Conservation (phyloP, 2,888 invertebrate species). For the Cephus sareptanus region DNA sequence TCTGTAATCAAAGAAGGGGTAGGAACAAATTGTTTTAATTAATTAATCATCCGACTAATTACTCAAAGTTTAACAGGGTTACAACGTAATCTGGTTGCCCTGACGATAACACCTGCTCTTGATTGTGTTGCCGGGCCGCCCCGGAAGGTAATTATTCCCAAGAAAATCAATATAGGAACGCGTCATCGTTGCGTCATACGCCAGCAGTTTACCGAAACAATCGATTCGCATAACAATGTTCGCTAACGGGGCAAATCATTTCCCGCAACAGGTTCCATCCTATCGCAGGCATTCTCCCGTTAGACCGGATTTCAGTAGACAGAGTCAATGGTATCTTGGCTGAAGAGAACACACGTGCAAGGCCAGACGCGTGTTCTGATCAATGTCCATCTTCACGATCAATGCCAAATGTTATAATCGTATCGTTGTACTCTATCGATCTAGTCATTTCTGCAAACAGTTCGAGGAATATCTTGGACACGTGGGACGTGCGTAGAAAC, state of each 20-base stretch:
- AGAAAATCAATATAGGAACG: background rate
- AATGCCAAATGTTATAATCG: background rate
- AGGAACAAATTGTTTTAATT: conserved; percentile 7
- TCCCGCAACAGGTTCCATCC: background rate
- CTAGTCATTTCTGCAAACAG: background rate
- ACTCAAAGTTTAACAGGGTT: background rate
- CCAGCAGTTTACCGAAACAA: background rate
- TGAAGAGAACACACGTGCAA: background rate
- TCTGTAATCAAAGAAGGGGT: conserved; percentile 40
- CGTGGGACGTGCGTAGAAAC: background rate
- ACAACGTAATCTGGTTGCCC: background rate
- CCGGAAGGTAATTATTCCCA: background rate
- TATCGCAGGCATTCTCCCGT: background rate
- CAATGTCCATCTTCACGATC: background rate
- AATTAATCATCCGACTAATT: background rate
- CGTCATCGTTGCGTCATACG: background rate
- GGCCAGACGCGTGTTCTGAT: background rate
- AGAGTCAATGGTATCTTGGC: background rate
- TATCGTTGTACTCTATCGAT: background rate
- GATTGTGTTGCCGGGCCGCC: background rate
- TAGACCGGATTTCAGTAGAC: background rate
- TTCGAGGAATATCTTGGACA: background rate
- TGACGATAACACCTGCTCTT: background rate
- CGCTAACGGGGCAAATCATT: background rate
- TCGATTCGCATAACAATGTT: background rate